Percentiles rank a stretch among this genome's conserved stretches.
phyloP scores from a whole-genome alignment of 2,888 invertebrate genomes.

The Metopia argyrocephala region DNA sequence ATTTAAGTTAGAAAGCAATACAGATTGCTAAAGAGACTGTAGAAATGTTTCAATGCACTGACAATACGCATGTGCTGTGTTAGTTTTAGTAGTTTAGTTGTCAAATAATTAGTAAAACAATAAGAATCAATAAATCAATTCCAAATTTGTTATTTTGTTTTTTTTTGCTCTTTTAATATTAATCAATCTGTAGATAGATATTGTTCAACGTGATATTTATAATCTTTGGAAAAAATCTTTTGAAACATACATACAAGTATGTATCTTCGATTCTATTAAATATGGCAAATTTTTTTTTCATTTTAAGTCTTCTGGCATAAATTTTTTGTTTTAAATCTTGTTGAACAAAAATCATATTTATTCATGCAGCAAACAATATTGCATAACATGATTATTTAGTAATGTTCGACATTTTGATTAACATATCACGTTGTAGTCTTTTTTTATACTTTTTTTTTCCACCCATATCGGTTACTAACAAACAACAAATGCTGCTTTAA shows the following conservation, averaged over 20 bases:
- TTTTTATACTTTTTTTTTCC: constrained; percentile 27
- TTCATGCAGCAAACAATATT: constrained; percentile 58
- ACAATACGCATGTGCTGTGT: too few species aligned
- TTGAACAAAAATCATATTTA: constrained; percentile 57
- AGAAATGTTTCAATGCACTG: too few species aligned
- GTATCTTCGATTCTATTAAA: too few species aligned
- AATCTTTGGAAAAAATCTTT: constrained; percentile 12
- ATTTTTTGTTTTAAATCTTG: constrained; percentile 58
- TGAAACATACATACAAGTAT: too few species aligned
- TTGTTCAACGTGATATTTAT: constrained; percentile 18
- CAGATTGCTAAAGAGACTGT: too few species aligned
- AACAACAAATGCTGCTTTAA: neutral
- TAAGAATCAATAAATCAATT: too few species aligned
- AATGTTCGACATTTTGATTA: constrained; percentile 75
- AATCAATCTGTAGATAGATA: too few species aligned
- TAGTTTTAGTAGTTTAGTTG: too few species aligned
- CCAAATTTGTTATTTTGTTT: neutral
- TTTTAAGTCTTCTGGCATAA: constrained; percentile 8
- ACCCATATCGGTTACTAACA: neutral
- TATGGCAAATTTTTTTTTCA: constrained; percentile 21
- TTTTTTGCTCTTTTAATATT: neutral
- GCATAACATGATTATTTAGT: constrained; percentile 63
- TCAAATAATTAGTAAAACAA: too few species aligned
- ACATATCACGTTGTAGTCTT: constrained; percentile 75
- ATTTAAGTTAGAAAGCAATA: too few species aligned